Base-by-base conservation (phyloP, 2,888 invertebrate genomes). In the Deilephila elpenor region DNA sequence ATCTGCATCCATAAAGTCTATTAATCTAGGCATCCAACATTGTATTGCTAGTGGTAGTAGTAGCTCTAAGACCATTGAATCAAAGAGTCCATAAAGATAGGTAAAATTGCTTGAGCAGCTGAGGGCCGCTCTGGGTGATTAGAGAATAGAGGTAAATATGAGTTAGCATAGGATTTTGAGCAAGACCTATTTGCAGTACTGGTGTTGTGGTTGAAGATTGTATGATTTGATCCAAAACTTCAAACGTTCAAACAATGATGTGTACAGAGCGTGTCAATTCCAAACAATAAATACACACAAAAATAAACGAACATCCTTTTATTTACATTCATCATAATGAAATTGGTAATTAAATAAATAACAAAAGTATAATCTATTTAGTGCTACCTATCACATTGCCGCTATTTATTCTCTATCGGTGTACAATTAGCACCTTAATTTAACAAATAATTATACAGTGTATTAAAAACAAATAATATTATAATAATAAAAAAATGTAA, bases 381-480 rank as follows among this genome's bases (percentile, higher is more conserved):
- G 71, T 75, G 76, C 77, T 80, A 81, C 74, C 76, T 78, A 81
- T 80, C 78, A 80, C 81, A 81, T 80, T 80, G 74, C 59, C 74
- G 72, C 25, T 60, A 44, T 44, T 60, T 32, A 60, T 25, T 67
- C 67, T 67, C 14, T 37, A 67, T 67, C 51, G 51, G 67, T 67
- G 67, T 67, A 20, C 51, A 67, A 25, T 51, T 25, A 51, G 25
- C 67, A 67, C 67, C 67, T 67, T 25, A 51, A 14, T 44, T 56
- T 56, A 71, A 14, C 25, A 37, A 59, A 44, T 20, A 67, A 64
- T 67, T 51, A 67, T 20, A 64, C 6, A 25, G 25, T 67, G 67
- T 64, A 64, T 44, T 64, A 37, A 67, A 67, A 67, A 67, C 44
- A 51, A 51, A 44, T 20, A 32, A 62, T n/a, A 62, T 34, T 34